phyloP scores from a whole-genome alignment of 1,140 invertebrate species.

The Steinernema khuongi region DNA sequence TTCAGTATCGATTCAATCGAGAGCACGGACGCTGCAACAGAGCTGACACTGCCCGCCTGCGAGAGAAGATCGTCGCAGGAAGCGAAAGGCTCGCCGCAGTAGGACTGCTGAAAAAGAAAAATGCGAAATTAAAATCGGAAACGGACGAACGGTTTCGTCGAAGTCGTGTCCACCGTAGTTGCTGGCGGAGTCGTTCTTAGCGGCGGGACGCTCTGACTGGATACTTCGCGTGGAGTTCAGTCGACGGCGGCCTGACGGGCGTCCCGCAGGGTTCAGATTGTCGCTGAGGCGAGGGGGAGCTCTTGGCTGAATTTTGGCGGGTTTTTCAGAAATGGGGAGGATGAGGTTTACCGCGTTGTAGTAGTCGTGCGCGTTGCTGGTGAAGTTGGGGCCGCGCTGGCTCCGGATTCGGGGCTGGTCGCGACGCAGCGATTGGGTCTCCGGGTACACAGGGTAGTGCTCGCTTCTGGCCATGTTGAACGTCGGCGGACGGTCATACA shows the following conservation, averaged over 20 bases:
- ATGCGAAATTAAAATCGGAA: not conserved
- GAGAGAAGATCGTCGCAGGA: not conserved
- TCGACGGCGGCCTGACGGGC: not conserved
- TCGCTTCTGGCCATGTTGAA: not conserved
- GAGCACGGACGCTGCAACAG: not conserved
- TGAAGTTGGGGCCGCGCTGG: not conserved
- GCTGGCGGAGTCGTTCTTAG: not conserved
- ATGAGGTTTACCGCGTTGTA: not conserved
- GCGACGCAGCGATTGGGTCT: not conserved
- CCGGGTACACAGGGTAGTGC: not conserved
- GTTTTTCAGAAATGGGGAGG: not conserved
- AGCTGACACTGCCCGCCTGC: not conserved
- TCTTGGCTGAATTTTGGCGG: not conserved
- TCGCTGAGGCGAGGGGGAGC: not conserved
- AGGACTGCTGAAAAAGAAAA: not conserved
- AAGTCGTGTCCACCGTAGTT: not conserved
- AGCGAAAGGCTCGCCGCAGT: not conserved
- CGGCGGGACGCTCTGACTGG: not conserved
- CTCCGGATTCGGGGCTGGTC: not conserved
- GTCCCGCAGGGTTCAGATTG: not conserved
- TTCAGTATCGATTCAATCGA: constrained; percentile 6
- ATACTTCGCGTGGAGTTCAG: not conserved
- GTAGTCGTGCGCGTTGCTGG: not conserved
- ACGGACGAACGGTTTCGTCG: not conserved
- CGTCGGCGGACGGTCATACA: not conserved